phyloP scores from a whole-genome alignment of 2,113 vertebrate species.

The Paraplagusia blochii region DNA sequence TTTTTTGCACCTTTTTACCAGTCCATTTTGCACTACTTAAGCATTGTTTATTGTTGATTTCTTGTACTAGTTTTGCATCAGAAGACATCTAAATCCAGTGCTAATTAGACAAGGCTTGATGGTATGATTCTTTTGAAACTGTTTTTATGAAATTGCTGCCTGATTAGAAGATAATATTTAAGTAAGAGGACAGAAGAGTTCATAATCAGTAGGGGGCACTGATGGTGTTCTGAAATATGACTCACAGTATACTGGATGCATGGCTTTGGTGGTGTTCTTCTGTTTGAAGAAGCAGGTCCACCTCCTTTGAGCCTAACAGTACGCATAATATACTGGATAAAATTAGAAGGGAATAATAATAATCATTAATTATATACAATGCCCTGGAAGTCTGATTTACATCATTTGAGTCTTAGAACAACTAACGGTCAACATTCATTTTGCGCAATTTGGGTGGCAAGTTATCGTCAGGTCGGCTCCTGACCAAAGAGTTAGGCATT shows the following conservation, averaged over 20 bases:
- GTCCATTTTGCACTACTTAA: no score
- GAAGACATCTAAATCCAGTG: no score
- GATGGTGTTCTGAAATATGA: conserved; percentile 65
- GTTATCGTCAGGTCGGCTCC: conserved; percentile 73
- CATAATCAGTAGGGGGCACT: conserved; percentile 53
- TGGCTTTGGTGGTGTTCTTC: conserved; percentile 65
- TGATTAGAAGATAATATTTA: conserved; percentile 24
- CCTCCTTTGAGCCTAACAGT: conserved; percentile 32
- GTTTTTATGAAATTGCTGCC: background rate
- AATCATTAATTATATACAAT: conserved; percentile 51
- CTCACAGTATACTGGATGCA: conserved; percentile 67
- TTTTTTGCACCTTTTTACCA: no score
- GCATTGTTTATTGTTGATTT: no score
- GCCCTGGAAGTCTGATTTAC: conserved; percentile 48
- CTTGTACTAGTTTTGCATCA: no score
- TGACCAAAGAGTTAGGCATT: conserved; percentile 53
- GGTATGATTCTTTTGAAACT: no score
- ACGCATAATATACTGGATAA: conserved; percentile 36
- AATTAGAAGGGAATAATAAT: conserved; percentile 22
- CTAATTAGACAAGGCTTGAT: no score
- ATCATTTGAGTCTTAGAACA: conserved; percentile 20
- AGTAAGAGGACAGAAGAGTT: conserved; percentile 40
- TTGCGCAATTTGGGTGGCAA: conserved; percentile 77
- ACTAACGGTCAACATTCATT: conserved; percentile 76
- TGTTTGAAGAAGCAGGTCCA: conserved; percentile 50